phyloP scores from a whole-genome alignment of 2,888 invertebrate species.

The Oscheius myriophilus region DNA sequence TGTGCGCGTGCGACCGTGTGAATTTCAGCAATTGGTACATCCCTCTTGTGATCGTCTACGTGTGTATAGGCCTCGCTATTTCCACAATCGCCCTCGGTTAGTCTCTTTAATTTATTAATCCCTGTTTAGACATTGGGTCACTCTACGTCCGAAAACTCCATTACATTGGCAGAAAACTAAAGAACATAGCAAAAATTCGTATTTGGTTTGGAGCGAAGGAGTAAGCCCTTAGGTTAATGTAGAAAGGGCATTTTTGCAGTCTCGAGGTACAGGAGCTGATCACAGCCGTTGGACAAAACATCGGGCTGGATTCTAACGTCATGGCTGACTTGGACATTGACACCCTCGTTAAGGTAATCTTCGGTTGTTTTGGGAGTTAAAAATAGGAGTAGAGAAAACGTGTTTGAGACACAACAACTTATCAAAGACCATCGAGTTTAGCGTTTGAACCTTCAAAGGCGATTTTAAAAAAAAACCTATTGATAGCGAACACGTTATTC shows the following conservation, averaged over 20 bases:
- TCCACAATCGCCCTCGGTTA: constrained; percentile 68
- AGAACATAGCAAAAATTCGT: constrained; percentile 63
- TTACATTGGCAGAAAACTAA: constrained; percentile 61
- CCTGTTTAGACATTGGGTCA: constrained; percentile 62
- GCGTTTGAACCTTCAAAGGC: no score
- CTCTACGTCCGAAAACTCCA: constrained; percentile 67
- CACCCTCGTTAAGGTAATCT: constrained; percentile 57
- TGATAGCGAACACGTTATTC: no score
- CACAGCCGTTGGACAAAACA: constrained; percentile 65
- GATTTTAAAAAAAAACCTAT: no score
- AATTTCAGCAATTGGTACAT: constrained; percentile 59
- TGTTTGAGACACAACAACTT: neutral
- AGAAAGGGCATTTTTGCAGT: constrained; percentile 33
- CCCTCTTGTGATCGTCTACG: constrained; percentile 66
- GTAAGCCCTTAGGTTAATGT: constrained; percentile 37
- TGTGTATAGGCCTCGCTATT: constrained; percentile 66
- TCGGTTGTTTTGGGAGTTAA: neutral
- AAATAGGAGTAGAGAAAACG: neutral
- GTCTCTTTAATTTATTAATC: constrained; percentile 6
- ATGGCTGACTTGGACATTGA: constrained; percentile 65
- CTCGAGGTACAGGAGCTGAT: constrained; percentile 65
- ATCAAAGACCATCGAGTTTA: neutral
- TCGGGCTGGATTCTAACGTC: constrained; percentile 63
- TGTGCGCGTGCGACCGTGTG: no score
- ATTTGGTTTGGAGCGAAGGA: constrained; percentile 68